Base-by-base conservation (phyloP, 2,797 vertebrate species). In the Thunnus albacares region DNA sequence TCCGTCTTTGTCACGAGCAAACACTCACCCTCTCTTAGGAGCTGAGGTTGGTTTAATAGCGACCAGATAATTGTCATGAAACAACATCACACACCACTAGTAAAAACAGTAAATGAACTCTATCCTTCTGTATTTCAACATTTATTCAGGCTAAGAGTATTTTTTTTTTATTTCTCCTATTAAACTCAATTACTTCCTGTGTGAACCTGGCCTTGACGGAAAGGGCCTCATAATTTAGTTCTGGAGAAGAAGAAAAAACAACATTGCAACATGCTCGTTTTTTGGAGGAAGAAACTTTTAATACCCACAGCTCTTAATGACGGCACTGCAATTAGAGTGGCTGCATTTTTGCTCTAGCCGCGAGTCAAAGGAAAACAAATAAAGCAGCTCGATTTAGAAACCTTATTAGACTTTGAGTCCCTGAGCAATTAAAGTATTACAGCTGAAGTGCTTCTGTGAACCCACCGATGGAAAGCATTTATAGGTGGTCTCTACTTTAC, bases 331-430 rank as follows among this genome's bases (percentile, higher is more conserved):
- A 95, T 95, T 96, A 95, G 94, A 95, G 90, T 87, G 94, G 91
- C 94, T 95, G 93, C 94, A 94, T 95, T 95, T 94, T 95, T 93
- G 93, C 92, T 91, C 85, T 93, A 86, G 94, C 94, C 94, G 93
- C 94, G 93, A 95, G 93, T 95, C 93, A 95, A 95, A 95, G 92
- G 93, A 95, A 95, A 96, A 96, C 94, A 95, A 96, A 96, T 95
- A 95, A 96, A 96, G 94, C 92, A 91, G 91, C 94, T 95, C 93
- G 93, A 95, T 96, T 96, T 96, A 95, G 95, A 95, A 96, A 95
- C 94, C 94, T 95, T 96, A 96, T 96, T 96, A 96, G 95, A 95
- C 93, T 95, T 95, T 93, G 94, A 95, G 95, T 96, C 94, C 95
- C 94, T 92, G 87, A 94, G 95, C 94, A 96, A 96, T 96, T 96